A percentile compares a stretch with the other conserved stretches of the same genome.
Evolutionary conservation across 2,888 invertebrate species (phyloP).

Genomic region (Sphaeridia pumilis): DNA sequence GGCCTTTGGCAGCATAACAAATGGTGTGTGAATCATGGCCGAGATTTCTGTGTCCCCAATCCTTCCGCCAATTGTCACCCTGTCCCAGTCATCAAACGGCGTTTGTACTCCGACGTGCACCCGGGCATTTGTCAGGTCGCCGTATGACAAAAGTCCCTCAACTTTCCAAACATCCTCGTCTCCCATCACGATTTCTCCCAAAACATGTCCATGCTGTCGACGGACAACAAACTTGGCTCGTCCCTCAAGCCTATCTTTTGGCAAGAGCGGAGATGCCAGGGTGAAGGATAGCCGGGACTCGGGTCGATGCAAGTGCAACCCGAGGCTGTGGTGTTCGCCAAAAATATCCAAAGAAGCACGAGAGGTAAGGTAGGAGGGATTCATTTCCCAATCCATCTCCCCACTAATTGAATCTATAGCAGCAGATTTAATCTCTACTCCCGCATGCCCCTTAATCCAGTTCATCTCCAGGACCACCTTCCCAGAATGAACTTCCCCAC

Average conservation of each 20-base stretch:
- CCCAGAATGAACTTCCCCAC: conserved; percentile 21
- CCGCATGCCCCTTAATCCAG: conserved; percentile 14
- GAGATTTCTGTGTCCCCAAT: conserved; percentile 22
- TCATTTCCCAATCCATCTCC: conserved; percentile 17
- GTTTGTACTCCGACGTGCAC: conserved; percentile 27
- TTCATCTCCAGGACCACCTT: conserved; percentile 7
- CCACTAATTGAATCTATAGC: conserved; percentile 20
- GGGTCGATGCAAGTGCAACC: conserved; percentile 18
- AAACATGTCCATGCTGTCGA: conserved; percentile 17
- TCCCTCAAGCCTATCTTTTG: conserved; percentile 23
- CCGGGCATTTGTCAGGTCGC: conserved; percentile 19
- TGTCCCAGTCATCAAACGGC: conserved; percentile 28
- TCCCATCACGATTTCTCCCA: conserved; percentile 26
- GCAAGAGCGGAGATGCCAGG: conserved; percentile 26
- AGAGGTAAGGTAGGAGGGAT: conserved; percentile 5
- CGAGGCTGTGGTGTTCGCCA: conserved; percentile 17
- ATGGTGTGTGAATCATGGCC: conserved; percentile 29
- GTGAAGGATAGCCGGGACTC: conserved; percentile 24
- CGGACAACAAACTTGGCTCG: conserved; percentile 24
- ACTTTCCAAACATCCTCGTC: conserved; percentile 25
- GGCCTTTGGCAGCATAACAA: conserved; percentile 27
- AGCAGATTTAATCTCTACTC: conserved; percentile 31
- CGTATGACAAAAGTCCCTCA: conserved; percentile 22
- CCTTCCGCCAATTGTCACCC: conserved; percentile 29
- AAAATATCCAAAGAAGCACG: conserved; percentile 13